These are phyloP conservation scores for Nomada ferruginata DNA, from an alignment of 2,888 invertebrate species.

Conservation along the genomic window DNA sequence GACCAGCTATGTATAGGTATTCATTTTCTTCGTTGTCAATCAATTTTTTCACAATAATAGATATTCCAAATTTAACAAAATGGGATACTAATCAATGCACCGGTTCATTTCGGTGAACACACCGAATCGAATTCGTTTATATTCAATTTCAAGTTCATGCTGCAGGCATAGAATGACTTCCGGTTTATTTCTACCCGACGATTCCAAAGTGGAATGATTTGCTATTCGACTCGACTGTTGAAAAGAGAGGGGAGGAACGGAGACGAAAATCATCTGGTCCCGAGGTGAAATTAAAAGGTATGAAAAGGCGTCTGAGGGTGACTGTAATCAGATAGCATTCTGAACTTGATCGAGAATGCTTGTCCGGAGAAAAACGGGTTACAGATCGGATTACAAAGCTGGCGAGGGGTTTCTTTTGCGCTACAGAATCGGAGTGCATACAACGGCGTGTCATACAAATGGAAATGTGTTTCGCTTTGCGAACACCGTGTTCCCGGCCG, in stretches of 20 bases:
- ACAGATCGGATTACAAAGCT: constrained; percentile 52
- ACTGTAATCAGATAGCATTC: constrained; percentile 60
- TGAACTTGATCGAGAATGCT: constrained; percentile 53
- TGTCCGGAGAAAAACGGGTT: constrained; percentile 52
- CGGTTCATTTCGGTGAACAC: neutral
- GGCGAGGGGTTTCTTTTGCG: constrained; percentile 28
- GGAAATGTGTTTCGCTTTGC: constrained; percentile 41
- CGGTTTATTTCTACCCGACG: too few species aligned
- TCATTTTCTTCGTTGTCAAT: too few species aligned
- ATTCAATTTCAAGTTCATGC: neutral
- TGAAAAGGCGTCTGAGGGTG: constrained; percentile 46
- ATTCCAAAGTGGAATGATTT: neutral
- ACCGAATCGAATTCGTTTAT: neutral
- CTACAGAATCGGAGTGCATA: constrained; percentile 24
- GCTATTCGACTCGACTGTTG: neutral
- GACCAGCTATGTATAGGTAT: too few species aligned
- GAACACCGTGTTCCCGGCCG: constrained; percentile 8
- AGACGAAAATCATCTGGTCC: neutral
- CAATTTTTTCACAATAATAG: too few species aligned
- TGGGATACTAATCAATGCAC: neutral
- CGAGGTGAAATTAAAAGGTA: constrained; percentile 35
- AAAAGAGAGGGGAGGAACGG: neutral
- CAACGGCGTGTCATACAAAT: constrained; percentile 45
- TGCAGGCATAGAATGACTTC: too few species aligned
- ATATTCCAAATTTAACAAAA: neutral